Base-by-base conservation (phyloP, 2,888 invertebrate genomes). In the Desoria tigrina region DNA sequence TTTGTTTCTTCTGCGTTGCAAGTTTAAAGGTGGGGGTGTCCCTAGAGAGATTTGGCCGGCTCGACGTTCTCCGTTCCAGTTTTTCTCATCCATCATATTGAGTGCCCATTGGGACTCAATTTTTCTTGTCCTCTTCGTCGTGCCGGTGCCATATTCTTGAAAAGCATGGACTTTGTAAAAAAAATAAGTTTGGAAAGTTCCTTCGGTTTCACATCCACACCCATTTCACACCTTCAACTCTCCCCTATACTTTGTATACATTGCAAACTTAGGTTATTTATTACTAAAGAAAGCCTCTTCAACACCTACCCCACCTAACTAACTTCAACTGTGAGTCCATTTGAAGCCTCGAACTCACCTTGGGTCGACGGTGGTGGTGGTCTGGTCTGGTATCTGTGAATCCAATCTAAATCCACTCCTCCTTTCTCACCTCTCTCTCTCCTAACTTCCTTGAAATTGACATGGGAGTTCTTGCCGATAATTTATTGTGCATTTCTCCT, bases 81-180 rank as follows among this genome's bases (percentile, higher is more conserved):
- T 58, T 49, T 58, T 45, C 58, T 58, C 58, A 28, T 58, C 49
- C 49, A 58, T 58, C 58, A 49, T 32, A 32, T 32, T 32, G 32
- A 32, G 32, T 32, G 32, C 51, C 60, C 60, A 60, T 51, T 50
- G 60, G 60, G 60, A 60, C 37, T 60, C 60, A 60, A 60, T 60
- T 60, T 60, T 51, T 60, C 50, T 50, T 60, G 60, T 60, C 60
- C 37, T 50, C 32, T 11, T 32, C 32, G 32, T 32, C 32, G 32
- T 32, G 32, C 32, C 45, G 58, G 49, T 32, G 32, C 32, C 11
- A 11, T 32, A 32, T 11, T n/a, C 32, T 32, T 11, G 11, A 32
- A 32, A 4, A 32, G 11, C 4, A 11, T 32, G 11, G 32, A 7
- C 6, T 32, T 32, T 32, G 32, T 32, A 32, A 32, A 32, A 32